Conservation (phyloP, 2,113 vertebrate species). For the Podiceps cristatus region DNA sequence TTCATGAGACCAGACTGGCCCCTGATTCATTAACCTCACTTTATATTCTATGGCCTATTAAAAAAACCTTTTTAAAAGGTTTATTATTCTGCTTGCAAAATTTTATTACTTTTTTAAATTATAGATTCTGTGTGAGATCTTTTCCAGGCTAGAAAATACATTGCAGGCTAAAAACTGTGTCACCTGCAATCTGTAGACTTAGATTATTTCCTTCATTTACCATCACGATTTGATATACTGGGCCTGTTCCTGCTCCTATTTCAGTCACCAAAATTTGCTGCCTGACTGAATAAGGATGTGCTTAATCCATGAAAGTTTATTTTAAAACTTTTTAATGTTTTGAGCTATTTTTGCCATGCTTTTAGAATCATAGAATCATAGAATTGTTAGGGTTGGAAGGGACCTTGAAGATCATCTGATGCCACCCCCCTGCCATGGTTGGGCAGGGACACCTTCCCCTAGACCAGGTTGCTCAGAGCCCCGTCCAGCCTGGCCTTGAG, state of each 20-base stretch:
- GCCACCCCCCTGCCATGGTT: too few relatives aligned
- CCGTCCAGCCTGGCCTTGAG: too few relatives aligned
- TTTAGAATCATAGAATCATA: too few relatives aligned
- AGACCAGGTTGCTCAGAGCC: too few relatives aligned
- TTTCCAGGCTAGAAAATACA: neutral
- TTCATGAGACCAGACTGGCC: neutral
- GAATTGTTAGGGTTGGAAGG: too few relatives aligned
- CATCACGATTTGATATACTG: neutral
- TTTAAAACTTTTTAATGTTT: neutral
- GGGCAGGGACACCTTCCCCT: too few relatives aligned
- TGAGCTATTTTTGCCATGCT: neutral
- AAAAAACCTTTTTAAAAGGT: neutral
- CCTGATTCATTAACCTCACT: neutral
- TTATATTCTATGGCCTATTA: neutral
- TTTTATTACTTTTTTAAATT: neutral
- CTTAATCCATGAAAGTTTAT: neutral
- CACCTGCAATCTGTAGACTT: fast-evolving
- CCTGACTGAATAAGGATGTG: neutral
- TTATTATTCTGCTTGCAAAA: neutral
- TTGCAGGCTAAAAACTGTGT: neutral
- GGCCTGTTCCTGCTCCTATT: neutral
- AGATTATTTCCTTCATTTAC: neutral
- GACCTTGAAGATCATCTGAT: too few relatives aligned
- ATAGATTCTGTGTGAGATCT: neutral
- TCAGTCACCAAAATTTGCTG: neutral